Percentiles rank a stretch among this genome's conserved stretches.
phyloP scores from a whole-genome alignment of 2,113 vertebrate genomes.

The Zosterops lateralis region DNA sequence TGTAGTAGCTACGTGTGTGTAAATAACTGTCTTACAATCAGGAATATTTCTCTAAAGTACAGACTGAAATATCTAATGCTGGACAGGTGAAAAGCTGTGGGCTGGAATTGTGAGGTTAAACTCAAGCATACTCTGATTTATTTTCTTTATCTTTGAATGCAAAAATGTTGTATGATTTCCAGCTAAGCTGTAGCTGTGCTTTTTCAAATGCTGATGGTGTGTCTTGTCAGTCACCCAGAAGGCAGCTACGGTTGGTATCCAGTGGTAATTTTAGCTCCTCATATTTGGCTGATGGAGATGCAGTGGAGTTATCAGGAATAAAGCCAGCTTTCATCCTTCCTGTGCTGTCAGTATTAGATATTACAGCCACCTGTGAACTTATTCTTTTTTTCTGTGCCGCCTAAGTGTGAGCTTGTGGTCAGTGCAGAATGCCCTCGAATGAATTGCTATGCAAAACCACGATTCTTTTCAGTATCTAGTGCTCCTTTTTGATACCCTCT shows the following conservation, averaged over 20 bases:
- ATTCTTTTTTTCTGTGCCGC: accelerated
- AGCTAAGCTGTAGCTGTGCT: background rate
- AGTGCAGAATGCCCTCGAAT: background rate
- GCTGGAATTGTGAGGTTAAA: background rate
- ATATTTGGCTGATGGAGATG: background rate
- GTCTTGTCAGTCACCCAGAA: background rate
- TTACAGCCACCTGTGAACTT: background rate
- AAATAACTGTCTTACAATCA: background rate
- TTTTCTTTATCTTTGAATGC: background rate
- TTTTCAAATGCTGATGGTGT: background rate
- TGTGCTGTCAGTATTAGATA: background rate
- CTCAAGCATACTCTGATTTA: background rate
- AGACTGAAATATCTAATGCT: background rate
- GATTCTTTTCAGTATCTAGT: background rate
- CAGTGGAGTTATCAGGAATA: background rate
- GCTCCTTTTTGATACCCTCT: background rate
- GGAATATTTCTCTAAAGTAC: background rate
- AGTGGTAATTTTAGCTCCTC: background rate
- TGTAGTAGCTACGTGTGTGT: background rate
- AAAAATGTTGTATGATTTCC: background rate
- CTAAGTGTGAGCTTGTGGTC: background rate
- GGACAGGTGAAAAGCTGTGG: background rate
- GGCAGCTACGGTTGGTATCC: background rate
- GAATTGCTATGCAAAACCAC: background rate
- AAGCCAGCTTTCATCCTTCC: background rate